Base-by-base conservation (phyloP, 2,888 invertebrate genomes). In the Eupithecia subumbrata region DNA sequence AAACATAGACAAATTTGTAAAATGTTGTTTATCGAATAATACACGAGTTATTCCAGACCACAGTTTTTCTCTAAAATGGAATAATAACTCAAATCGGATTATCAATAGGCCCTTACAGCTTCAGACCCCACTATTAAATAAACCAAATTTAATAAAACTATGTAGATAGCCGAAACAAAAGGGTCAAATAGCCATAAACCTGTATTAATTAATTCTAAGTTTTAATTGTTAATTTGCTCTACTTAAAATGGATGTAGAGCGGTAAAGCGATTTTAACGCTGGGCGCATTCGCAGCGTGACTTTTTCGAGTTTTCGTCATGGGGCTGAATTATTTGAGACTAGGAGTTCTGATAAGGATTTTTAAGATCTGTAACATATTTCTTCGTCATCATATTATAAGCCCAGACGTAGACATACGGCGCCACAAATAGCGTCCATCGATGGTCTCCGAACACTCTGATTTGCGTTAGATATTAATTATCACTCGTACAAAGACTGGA, bases 151-250 rank as follows among this genome's bases (percentile, higher is more conserved):
- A 43, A 68, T 68, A 45, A 68, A 68, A 68, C 68, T 68, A 25
- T 68, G n/a, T 45, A 68, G 68, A 43, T 68, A 43, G 40, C 25
- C 82, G 81, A 78, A 79, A 81, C 84, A 84, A 89, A 89, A 89
- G 90, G 91, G 90, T 87, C 81, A 68, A 81, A 75, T 84, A 83
- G 85, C 88, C 89, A 91, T 90, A 90, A 89, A 84, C 85, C 84
- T 83, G 86, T 82, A 84, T 88, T 90, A 91, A 92, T 92, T 92
- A 92, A 92, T 91, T 92, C 88, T 88, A 87, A 92, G 91, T 92
- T 92, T 89, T 86, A 90, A 89, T 60, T 91, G 91, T 91, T 91
- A 90, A 91, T 90, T 90, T 84, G 84, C 84, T 87, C 81, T 64
- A 18, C 18, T 67, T 67, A 64, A 18, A 67, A 40, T 66, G 34